Evolutionary conservation across 2,888 invertebrate genomes (phyloP).

Genomic region (Thera obeliscata): DNA sequence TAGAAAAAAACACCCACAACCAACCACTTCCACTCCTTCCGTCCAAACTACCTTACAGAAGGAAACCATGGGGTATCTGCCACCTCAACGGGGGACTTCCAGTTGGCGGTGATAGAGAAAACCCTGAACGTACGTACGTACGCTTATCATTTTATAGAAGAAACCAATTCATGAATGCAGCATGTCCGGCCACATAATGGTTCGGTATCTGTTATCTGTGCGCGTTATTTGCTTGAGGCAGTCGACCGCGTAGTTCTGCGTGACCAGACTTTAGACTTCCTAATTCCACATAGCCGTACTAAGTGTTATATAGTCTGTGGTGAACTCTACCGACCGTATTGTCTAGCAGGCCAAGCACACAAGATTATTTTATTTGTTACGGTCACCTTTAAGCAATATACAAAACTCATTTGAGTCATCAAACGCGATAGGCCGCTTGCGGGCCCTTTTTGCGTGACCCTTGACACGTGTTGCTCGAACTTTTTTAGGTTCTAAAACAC

Average conservation of each 20-base stretch:
- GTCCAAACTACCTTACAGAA: no score
- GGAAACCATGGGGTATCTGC: no score
- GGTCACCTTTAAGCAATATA: neutral
- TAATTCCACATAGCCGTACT: neutral
- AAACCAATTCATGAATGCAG: neutral
- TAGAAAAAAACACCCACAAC: no score
- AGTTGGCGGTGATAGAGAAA: no score
- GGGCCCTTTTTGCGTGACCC: no score
- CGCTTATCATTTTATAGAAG: neutral
- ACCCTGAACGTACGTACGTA: no score
- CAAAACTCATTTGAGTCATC: neutral
- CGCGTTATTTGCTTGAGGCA: constrained; percentile 3
- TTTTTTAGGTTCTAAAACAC: no score
- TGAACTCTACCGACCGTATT: neutral
- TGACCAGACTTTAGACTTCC: constrained; percentile 12
- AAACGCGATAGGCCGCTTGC: no score
- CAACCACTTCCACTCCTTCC: no score
- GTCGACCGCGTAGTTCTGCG: constrained; percentile 12
- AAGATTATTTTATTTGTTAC: neutral
- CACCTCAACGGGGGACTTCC: no score
- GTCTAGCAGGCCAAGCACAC: neutral
- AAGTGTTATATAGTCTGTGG: neutral
- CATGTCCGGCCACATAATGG: neutral
- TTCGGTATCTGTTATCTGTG: constrained; percentile 14
- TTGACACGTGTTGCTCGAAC: no score